Evolutionary conservation across 2,888 invertebrate species (phyloP), one percentile per base, ranked within the genome.

Genomic region (Trichacis sp.): DNA sequence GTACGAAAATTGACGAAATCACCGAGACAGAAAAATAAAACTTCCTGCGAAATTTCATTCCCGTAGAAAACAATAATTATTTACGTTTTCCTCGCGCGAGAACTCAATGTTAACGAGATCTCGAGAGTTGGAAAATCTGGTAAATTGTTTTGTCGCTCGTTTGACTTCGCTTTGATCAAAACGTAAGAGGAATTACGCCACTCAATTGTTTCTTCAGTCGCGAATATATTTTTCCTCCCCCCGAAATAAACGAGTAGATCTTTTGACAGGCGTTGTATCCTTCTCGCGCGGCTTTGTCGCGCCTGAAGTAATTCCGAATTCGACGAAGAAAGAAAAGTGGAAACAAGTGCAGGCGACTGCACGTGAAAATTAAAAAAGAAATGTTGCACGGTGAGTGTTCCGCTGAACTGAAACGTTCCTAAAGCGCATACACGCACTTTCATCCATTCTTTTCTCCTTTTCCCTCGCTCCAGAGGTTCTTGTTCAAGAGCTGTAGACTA

Each of bases 321-420:
- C 70, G 57, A 54, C 49, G 49, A 30, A 38, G 64, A 58, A 65
- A 58, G 38, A 64, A 43, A 42, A 52, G 61, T 52, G 40, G 24
- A 69, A 48, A 52, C 50, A 46, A 64, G 76, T 76, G 74, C 73
- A 74, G 77, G 75, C 72, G 76, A 77, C n/a, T n/a, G n/a, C 78
- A 78, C 73, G 74, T 79, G 79, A 78, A 80, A 79, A 77, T 75
- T 70, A 71, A 73, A n/a, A n/a, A n/a, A n/a, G n/a, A 72, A 72
- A 72, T 74, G 73, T 75, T 75, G 75, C 73, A 77, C 77, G 75
- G 78, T 74, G 75, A 78, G 76, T 69, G 68, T 69, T 72, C 69
- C 59, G 54, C 42, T 51, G 48, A 48, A 52, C 56, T 56, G 43
- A 60, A 64, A 50, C 52, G 56, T 24, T 48, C 36, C 48, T 30